Base-by-base conservation (phyloP, 2,797 vertebrate genomes). In the Phataginus tetradactyla region DNA sequence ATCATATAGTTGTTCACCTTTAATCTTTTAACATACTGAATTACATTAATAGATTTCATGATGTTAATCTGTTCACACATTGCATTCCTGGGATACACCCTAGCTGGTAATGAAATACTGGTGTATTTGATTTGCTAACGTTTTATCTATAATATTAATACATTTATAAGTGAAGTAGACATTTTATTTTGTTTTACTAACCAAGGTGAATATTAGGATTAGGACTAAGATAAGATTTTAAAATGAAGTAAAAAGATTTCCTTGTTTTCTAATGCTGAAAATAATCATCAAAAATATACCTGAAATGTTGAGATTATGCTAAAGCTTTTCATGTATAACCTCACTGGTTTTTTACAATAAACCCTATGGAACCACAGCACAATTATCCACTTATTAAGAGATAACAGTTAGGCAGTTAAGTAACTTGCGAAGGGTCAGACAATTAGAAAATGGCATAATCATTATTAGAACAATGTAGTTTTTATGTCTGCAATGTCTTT, bases 41-140 rank as follows among this genome's bases (percentile, higher is more conserved):
- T 96, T 97, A 95, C 25, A 68, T 96, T 96, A 97, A 87, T 86
- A 95, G 88, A 92, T 95, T 97, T 84, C 91, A 83, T 96, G 25
- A 91, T 95, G 74, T 51, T 96, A 96, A 95, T 91, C 77, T 71
- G 81, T 94, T 96, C 80, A 84, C 42, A 14, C 13, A 64, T 71
- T 93, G 23, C 42, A 80, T 93, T 86, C 72, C 71, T 75, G 34
- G 64, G 93, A 89, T 89, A 91, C 6, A 57, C 1, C 12, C 57
- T 95, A 81, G 15, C 39, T 96, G 55, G 42, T 91, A 97, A 96
- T 86, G 66, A 81, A 49, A 90, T 25, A 72, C 42, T 74, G 37
- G 17, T 86, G 1, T 66, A 85, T 94, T 93, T 96, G 32, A 85
- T 91, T 94, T 81, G 37, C 71, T 94, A 68, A 91, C 77, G 80